phyloP scores from a whole-genome alignment of 2,113 vertebrate species.

The Spermophilus dauricus region DNA sequence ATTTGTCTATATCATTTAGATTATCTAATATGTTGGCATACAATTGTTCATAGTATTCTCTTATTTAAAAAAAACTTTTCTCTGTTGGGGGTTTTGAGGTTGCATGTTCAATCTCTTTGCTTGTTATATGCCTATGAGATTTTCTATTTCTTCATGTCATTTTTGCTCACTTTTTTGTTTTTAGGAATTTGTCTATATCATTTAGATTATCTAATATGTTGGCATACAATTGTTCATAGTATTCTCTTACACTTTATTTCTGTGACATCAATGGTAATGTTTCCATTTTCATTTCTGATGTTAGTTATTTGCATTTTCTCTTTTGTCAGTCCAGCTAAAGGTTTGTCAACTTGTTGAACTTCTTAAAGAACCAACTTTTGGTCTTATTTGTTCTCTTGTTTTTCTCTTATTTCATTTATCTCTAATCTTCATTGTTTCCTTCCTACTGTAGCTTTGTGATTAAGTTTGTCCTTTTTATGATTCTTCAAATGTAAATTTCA shows the following conservation, averaged over 20 bases:
- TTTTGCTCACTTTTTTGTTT: background rate
- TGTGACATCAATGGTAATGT: too few species aligned
- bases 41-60: background rate
- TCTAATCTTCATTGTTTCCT: background rate
- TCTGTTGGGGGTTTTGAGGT: too few species aligned
- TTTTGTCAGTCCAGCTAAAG: too few species aligned
- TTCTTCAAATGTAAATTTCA: too few species aligned
- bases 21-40: background rate
- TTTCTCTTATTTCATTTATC: background rate
- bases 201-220: background rate
- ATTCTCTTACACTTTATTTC: background rate
- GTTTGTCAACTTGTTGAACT: background rate
- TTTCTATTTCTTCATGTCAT: background rate
- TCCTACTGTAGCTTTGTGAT: background rate
- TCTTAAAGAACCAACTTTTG: background rate
- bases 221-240: background rate
- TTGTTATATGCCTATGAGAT: background rate
- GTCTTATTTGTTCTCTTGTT: background rate
- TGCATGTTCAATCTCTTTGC: background rate
- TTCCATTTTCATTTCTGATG: too few species aligned
- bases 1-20: background rate
- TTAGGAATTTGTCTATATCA: background rate
- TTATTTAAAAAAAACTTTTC: too few species aligned
- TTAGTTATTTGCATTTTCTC: too few species aligned
- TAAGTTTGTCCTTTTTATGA: too few species aligned